Evolutionary conservation across 2,113 vertebrate species (phyloP).

Genomic region (Bos javanicus): DNA sequence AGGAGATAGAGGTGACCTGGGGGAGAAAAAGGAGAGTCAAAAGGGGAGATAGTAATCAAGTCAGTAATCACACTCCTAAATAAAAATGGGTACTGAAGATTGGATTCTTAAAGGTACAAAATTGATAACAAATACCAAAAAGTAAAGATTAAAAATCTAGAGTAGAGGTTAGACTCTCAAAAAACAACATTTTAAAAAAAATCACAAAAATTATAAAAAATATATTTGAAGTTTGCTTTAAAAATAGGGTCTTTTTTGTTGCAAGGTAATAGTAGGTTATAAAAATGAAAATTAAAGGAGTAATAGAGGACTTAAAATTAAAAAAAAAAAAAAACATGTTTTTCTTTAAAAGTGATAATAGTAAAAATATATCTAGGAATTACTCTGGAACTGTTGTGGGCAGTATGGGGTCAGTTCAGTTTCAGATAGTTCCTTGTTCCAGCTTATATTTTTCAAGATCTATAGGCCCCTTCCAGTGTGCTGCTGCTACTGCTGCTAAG

Average conservation of each 20-base stretch:
- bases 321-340: accelerated
- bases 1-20: too few relatives aligned
- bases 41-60: too few relatives aligned
- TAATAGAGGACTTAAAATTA: not conserved
- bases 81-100: too few relatives aligned
- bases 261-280: not conserved
- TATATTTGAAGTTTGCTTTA: not conserved
- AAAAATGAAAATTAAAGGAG: not conserved
- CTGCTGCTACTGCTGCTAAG: too few relatives aligned
- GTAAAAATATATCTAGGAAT: not conserved
- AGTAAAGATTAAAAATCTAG: not conserved
- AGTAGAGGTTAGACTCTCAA: not conserved
- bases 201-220: not conserved
- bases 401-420: not conserved
- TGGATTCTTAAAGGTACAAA: not conserved
- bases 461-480: not conserved
- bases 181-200: not conserved
- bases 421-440: not conserved
- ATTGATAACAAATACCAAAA: not conserved
- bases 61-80: too few relatives aligned
- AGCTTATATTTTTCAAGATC: not conserved
- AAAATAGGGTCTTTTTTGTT: not conserved
- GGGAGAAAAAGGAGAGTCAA: too few relatives aligned
- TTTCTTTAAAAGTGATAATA: not conserved
- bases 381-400: not conserved